phyloP scores from a whole-genome alignment of 2,113 vertebrate species.

The Trinectes maculatus region DNA sequence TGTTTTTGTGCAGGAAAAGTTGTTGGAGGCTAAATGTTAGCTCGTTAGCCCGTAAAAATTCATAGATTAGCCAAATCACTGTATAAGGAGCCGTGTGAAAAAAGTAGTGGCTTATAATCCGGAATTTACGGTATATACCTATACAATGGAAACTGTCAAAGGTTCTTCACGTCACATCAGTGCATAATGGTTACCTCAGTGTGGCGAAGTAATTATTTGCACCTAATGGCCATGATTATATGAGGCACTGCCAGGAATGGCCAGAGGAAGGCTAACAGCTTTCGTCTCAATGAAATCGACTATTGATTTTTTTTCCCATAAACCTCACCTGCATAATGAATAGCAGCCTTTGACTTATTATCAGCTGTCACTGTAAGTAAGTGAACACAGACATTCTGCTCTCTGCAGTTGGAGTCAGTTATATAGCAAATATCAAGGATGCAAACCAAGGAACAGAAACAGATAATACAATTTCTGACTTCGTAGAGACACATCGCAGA shows the following conservation, averaged over 20 bases:
- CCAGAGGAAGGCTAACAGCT: constrained; percentile 6
- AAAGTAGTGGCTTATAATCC: too few species aligned
- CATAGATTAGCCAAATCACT: too few species aligned
- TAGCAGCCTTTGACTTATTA: constrained; percentile 7
- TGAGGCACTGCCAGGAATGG: background rate
- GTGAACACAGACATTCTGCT: background rate
- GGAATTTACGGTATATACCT: too few species aligned
- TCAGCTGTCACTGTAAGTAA: constrained; percentile 19
- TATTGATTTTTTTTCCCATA: constrained; percentile 1
- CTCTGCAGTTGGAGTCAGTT: background rate
- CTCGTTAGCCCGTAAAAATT: too few species aligned
- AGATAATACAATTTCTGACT: constrained; percentile 67
- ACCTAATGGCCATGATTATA: constrained; percentile 3
- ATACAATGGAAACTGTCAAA: constrained; percentile 9
- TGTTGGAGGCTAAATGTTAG: too few species aligned
- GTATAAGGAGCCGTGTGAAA: too few species aligned
- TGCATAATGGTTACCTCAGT: constrained; percentile 30
- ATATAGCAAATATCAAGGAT: constrained; percentile 43
- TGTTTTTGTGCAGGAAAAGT: too few species aligned
- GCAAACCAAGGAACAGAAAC: constrained; percentile 51
- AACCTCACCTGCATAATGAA: constrained; percentile 10
- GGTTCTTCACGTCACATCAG: background rate
- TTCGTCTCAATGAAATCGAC: constrained; percentile 15
- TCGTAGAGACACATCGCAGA: constrained; percentile 36
- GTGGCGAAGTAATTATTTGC: constrained; percentile 25